A percentile compares a stretch with the other conserved stretches of the same genome.
These are phyloP conservation scores for Leucoptera coffeella DNA, from an alignment of 2,888 invertebrate species.

Conservation along the genomic window DNA sequence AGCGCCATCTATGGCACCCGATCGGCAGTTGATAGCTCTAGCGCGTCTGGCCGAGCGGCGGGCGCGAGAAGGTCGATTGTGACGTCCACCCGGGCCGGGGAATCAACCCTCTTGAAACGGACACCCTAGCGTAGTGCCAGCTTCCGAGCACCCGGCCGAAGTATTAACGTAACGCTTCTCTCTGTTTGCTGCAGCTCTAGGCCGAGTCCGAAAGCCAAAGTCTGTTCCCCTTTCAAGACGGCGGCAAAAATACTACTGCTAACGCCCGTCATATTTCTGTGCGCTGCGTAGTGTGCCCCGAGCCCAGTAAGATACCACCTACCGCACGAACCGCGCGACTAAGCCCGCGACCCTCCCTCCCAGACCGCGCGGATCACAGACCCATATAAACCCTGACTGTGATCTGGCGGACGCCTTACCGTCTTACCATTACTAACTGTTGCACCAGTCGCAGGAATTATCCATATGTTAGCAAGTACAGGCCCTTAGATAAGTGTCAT, in stretches of 20 bases:
- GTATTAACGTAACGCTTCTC: constrained; percentile 28
- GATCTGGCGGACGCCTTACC: background rate
- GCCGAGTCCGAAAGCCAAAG: constrained; percentile 59
- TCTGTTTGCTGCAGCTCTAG: constrained; percentile 50
- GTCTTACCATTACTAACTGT: too few relatives aligned
- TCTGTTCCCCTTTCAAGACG: constrained; percentile 69
- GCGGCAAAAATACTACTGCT: constrained; percentile 68
- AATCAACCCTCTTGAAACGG: constrained; percentile 54
- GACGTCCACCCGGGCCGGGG: too few relatives aligned
- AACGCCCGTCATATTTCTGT: constrained; percentile 72
- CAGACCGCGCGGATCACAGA: constrained; percentile 3
- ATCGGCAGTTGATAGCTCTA: too few relatives aligned
- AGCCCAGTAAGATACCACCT: constrained; percentile 30
- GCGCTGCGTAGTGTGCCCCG: constrained; percentile 54
- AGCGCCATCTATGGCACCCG: too few relatives aligned
- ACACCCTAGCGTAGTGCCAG: constrained; percentile 14
- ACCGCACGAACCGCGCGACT: constrained; percentile 15
- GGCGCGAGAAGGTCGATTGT: background rate
- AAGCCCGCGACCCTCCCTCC: constrained; percentile 4
- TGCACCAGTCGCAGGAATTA: too few relatives aligned
- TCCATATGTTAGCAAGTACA: too few relatives aligned
- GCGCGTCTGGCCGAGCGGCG: too few relatives aligned
- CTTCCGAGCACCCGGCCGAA: constrained; percentile 12
- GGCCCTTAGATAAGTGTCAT: too few relatives aligned
- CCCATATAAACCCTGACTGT: too few relatives aligned